Conservation (phyloP, 1,140 invertebrate species). For the Drosophila bocqueti region DNA sequence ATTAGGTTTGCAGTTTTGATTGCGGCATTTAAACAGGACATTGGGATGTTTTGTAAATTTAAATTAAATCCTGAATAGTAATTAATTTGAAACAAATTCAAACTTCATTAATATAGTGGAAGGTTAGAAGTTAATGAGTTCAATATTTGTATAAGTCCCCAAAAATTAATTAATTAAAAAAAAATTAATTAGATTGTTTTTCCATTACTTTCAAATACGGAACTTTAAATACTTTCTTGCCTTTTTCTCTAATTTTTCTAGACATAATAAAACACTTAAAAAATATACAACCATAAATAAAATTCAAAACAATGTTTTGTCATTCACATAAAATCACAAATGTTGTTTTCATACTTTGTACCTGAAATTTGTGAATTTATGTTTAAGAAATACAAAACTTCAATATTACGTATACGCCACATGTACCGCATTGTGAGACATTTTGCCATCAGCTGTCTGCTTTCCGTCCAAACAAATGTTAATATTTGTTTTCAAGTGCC, state of each 20-base stretch:
- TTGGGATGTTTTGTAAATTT: neutral
- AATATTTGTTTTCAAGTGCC: constrained; percentile 52
- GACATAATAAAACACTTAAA: neutral
- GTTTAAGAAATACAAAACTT: neutral
- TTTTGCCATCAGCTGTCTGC: constrained; percentile 24
- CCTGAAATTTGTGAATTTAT: neutral
- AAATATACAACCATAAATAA: neutral
- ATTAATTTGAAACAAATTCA: neutral
- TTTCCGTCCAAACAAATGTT: constrained; percentile 47
- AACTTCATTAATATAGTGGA: neutral
- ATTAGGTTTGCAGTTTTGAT: constrained; percentile 4
- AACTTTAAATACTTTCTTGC: neutral
- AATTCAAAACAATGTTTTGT: neutral
- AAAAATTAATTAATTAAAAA: neutral
- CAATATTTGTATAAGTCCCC: neutral
- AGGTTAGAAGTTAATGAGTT: neutral
- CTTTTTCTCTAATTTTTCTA: neutral
- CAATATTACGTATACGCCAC: constrained; percentile 45
- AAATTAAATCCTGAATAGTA: neutral
- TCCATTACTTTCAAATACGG: neutral
- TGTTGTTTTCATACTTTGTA: neutral
- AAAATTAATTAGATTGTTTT: neutral
- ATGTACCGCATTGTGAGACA: constrained; percentile 15
- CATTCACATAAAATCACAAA: neutral
- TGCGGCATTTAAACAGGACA: neutral